Evolutionary conservation across 2,888 invertebrate species (phyloP), one percentile per base, ranked within the genome.

Genomic region (Dasysyrphus albostriatus): DNA sequence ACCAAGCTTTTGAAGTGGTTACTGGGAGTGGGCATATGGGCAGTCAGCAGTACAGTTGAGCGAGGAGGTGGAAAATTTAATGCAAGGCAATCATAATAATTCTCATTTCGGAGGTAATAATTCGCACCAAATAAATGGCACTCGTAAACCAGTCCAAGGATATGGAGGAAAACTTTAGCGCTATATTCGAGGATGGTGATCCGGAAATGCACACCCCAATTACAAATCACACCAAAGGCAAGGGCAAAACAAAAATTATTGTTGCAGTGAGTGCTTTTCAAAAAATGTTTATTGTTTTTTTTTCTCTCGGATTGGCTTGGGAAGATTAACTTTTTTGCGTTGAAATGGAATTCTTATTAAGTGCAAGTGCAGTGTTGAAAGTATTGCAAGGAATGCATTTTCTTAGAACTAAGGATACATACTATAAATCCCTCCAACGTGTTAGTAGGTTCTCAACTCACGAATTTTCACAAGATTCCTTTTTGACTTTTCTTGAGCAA

Each of bases 71-170:
- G 24, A 42, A 54, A 82, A 78, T 82, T 87, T 87, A 87, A 87
- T 78, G 78, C 85, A 63, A 59, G 85, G 82, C 85, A 87, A 87
- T 87, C 85, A 87, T 87, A 87, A 87, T 87, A 87, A 87, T 82
- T 87, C 74, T 87, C 63, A 58, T 77, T 70, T 87, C 78, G 24
- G 78, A 82, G 78, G 85, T 87, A 87, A 87, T 87, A 87, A 82
- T 82, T 87, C 78, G 85, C 82, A 78, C 74, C 82, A 49, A 78
- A 87, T 82, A 82, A 87, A 87, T 82, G 78, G 82, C 65, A 70
- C 49, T 87, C 74, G 85, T 87, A 78, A 78, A 72, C 59, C 78
- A 82, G 78, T 24, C 54, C 51, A 42, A 44, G 59, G 58, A 37
- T 67, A 59, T 49, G 54, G 16, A 24, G 63, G 32, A 44, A 58